Conservation (phyloP, 2,113 vertebrate genomes). For the Hydrolagus affinis region DNA sequence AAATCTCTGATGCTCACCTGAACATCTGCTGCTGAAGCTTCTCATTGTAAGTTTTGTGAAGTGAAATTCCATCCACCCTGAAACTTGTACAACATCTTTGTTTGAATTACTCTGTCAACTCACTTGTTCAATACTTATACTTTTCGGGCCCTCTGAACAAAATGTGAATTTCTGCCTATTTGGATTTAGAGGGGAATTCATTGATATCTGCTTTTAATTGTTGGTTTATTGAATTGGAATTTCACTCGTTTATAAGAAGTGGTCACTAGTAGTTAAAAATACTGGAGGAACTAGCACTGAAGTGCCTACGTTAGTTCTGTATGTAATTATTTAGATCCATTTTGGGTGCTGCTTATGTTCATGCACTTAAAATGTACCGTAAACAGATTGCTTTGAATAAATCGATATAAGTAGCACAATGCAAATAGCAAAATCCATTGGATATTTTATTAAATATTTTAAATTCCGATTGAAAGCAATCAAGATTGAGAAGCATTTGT, state of each 20-base stretch:
- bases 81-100: neutral
- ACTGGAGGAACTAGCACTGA: no score
- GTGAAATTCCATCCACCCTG: neutral
- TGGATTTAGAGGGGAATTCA: no score
- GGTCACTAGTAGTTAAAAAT: no score
- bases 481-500: slow-evolving; percentile 18
- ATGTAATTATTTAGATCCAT: neutral
- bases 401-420: neutral
- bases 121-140: no score
- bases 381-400: neutral
- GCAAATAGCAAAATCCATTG: neutral
- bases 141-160: no score
- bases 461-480: slow-evolving; percentile 24
- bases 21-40: neutral
- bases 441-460: slow-evolving; percentile 1
- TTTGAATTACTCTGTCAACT: neutral
- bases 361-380: neutral
- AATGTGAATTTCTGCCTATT: no score
- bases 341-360: neutral
- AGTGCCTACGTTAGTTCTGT: no score
- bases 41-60: slow-evolving; percentile 3
- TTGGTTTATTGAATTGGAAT: no score
- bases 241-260: no score
- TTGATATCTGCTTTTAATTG: no score
- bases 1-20: no score